Evolutionary conservation across 1,140 invertebrate species (phyloP).

Genomic region (Asbolus verrucosus): DNA sequence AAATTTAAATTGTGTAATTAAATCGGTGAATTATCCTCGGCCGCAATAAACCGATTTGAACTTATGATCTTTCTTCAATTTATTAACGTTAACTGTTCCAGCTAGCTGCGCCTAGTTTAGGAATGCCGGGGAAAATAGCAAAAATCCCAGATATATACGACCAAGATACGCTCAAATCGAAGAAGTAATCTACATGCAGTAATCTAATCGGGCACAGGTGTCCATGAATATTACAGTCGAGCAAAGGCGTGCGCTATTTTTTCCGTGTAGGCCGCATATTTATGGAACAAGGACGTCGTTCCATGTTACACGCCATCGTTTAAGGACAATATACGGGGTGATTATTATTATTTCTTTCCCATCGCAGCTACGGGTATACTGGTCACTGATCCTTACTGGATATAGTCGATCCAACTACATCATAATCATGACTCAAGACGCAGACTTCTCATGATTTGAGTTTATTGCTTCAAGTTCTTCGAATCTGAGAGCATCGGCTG

Average conservation of each 20-base stretch:
- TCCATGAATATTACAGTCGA: conserved; percentile 55
- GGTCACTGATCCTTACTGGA: too few relatives aligned
- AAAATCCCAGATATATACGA: conserved; percentile 51
- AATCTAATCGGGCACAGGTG: conserved; percentile 59
- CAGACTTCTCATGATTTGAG: too few relatives aligned
- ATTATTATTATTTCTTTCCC: conserved; percentile 9
- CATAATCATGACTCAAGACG: too few relatives aligned
- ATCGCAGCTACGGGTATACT: background rate
- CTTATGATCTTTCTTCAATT: conserved; percentile 48
- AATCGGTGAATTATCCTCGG: conserved; percentile 24
- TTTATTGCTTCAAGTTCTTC: too few relatives aligned
- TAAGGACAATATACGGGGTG: conserved; percentile 24
- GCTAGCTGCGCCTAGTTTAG: conserved; percentile 48
- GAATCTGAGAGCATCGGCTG: too few relatives aligned
- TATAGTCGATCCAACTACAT: too few relatives aligned
- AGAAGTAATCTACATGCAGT: conserved; percentile 55
- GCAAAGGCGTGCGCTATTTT: conserved; percentile 54
- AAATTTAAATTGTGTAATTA: conserved; percentile 46
- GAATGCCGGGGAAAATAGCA: conserved; percentile 51
- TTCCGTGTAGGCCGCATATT: conserved; percentile 55
- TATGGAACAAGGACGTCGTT: conserved; percentile 55
- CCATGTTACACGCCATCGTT: conserved; percentile 34
- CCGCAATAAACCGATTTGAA: conserved; percentile 41
- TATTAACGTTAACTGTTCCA: conserved; percentile 49
- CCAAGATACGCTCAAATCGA: conserved; percentile 55